Base-by-base conservation (phyloP, 2,888 invertebrate species). In the Nomada fabriciana region DNA sequence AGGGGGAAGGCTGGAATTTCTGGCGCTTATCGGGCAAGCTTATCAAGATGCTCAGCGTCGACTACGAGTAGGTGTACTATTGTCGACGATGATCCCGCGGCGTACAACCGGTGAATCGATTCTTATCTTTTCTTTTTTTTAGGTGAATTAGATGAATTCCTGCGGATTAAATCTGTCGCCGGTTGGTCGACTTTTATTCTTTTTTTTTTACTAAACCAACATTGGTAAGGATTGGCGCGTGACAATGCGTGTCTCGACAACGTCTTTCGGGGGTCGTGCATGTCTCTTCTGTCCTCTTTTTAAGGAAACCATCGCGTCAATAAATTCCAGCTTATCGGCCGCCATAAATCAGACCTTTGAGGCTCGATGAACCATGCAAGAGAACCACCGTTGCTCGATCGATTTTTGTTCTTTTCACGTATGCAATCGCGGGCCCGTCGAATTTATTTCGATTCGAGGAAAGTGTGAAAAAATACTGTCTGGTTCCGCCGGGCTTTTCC, bases 281-380 rank as follows among this genome's bases (percentile, higher is more conserved):
- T 64, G 74, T 50, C 50, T 50, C 0, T 50, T 50, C 1, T 57
- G 59, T 50, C 60, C 50, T 75, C 47, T 60, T 63, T 63, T 9
- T 60, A 67, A 74, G 70, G 55, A 78, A 82, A 53, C 67, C 63
- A 73, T 65, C 76, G 80, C 89, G 83, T 87, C 90, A 86, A 91
- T 91, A 91, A 91, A 91, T 91, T 88, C 70, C 67, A 63, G 59
- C 79, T 88, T 91, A 91, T 91, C 91, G 71, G 23, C 11, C 47
- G 61, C 80, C 89, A 89, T 91, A 91, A 91, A 91, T 91, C 76
- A 83, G 68, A 76, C 85, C 89, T 90, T 91, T 91, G 89, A 82
- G 84, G 64, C 80, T 83, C 90, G 88, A 85, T 83, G 88, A 82
- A 89, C 84, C 91, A 89, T 91, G 89, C 82, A 72, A 13, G 50